These are phyloP conservation scores for Petroica traversi DNA, from an alignment of 2,113 vertebrate genomes.

Conservation along the genomic window DNA sequence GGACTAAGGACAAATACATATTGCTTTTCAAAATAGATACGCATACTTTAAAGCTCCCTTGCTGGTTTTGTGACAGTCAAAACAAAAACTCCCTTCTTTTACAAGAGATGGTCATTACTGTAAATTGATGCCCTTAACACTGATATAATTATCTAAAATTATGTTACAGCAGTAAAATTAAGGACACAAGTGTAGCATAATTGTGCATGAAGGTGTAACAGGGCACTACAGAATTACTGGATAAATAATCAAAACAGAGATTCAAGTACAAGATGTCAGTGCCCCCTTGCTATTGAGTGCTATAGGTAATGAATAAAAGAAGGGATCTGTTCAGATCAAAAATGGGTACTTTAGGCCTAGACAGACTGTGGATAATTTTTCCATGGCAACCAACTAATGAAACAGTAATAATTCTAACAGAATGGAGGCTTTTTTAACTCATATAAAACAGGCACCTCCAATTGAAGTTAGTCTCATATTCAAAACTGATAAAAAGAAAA, in stretches of 20 bases:
- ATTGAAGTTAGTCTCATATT: neutral
- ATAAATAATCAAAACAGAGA: neutral
- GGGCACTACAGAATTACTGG: neutral
- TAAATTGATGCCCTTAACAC: neutral
- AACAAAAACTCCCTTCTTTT: neutral
- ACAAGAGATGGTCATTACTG: neutral
- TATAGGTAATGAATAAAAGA: neutral
- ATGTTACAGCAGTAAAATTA: neutral
- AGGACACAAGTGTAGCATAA: neutral
- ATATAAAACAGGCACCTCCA: neutral
- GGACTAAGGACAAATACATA: neutral
- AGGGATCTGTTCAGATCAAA: neutral
- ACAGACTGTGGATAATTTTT: neutral
- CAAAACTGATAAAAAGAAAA: neutral
- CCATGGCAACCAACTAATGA: constrained; percentile 5
- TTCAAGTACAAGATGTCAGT: neutral
- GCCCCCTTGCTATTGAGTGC: neutral
- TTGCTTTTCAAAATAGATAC: neutral
- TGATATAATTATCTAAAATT: neutral
- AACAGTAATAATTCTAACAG: neutral
- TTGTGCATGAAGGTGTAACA: neutral
- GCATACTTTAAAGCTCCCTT: neutral
- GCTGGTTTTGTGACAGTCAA: neutral
- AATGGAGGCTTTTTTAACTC: constrained; percentile 1
- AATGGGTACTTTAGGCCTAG: neutral